Base-by-base conservation (phyloP, 2,113 vertebrate genomes). In the Acrocephalus kingi region DNA sequence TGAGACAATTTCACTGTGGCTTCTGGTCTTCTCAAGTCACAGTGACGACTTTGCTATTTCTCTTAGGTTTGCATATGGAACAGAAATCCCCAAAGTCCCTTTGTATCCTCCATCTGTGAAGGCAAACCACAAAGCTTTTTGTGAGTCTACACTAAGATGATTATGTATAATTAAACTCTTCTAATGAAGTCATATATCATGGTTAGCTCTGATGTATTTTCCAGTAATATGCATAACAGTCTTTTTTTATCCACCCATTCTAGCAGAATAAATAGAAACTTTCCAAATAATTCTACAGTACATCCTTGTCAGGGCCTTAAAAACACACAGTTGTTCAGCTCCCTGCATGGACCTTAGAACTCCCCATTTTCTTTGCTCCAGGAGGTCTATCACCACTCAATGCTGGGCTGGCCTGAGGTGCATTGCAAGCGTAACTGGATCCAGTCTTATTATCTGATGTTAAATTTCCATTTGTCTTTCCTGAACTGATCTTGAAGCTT, bases 1-100 rank as follows among this genome's bases (percentile, higher is more conserved):
- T 69, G 25, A 49, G 31, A 58, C 6, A 23, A n/a, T 35, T 3
- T 43, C 1, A 0, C 21, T 24, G 1, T 45, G 30, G 5, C 28
- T 89, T 71, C 56, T 89, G 15, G 4, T 78, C 11, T 55, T 11
- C 11, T 87, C 56, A 49, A 79, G 52, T 59, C n/a, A 66, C 15
- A 35, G 6, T 21, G 21, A 33, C 74, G 27, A 22, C 19, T 92
- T 74, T 37, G 11, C 5, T 84, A 4, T 64, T 74, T 7, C 16
- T 80, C 22, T 77, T 35, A 51, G 17, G 15, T 51, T 84, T 33
- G 48, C 10, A 30, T 11, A 22, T 2, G 17, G 24, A 89, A 48
- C 11, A 74, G 56, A 78, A 92, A 71, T 55, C 17, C 5, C 37
- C 28, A 49, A 18, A 79, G 13, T 27, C 4, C 16, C 5, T 49